Evolutionary conservation across 2,888 invertebrate genomes (phyloP).

Genomic region (Agrotis ipsilon): DNA sequence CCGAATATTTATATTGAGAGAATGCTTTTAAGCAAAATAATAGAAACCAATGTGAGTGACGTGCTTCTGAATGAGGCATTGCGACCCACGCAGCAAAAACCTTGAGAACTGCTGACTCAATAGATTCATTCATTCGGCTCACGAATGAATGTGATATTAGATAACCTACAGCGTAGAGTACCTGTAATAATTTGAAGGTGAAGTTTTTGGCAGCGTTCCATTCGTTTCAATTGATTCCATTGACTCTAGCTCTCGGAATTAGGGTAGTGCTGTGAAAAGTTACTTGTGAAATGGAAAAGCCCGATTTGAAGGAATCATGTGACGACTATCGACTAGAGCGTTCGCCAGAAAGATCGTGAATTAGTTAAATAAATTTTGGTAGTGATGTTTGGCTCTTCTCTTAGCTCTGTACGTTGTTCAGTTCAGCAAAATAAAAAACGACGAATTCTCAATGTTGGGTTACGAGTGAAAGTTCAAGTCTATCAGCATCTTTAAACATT

Average conservation of each 20-base stretch:
- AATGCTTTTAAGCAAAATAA: too few relatives aligned
- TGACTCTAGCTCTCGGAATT: neutral
- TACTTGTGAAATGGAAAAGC: neutral
- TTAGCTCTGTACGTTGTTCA: too few relatives aligned
- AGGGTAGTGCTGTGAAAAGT: conserved; percentile 16
- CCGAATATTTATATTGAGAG: too few relatives aligned
- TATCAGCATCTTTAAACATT: too few relatives aligned
- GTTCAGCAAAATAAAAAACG: too few relatives aligned
- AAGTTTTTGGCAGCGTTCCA: conserved; percentile 39
- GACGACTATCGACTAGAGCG: too few relatives aligned
- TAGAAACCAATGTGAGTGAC: too few relatives aligned
- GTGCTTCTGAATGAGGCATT: neutral
- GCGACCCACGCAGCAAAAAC: neutral
- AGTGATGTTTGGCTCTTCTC: too few relatives aligned
- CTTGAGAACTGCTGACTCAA: conserved; percentile 29
- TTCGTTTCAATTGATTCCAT: conserved; percentile 25
- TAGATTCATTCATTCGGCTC: conserved; percentile 11
- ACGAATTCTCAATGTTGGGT: too few relatives aligned
- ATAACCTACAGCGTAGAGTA: conserved; percentile 38
- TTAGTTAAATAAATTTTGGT: too few relatives aligned
- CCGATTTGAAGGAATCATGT: neutral
- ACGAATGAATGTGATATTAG: conserved; percentile 42
- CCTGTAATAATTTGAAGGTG: conserved; percentile 41
- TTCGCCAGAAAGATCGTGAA: too few relatives aligned
- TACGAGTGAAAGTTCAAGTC: too few relatives aligned